A percentile compares a stretch with the other conserved stretches of the same genome.
Conservation (phyloP, 2,797 vertebrate species). For the Parauchenoglanis ngamensis region DNA sequence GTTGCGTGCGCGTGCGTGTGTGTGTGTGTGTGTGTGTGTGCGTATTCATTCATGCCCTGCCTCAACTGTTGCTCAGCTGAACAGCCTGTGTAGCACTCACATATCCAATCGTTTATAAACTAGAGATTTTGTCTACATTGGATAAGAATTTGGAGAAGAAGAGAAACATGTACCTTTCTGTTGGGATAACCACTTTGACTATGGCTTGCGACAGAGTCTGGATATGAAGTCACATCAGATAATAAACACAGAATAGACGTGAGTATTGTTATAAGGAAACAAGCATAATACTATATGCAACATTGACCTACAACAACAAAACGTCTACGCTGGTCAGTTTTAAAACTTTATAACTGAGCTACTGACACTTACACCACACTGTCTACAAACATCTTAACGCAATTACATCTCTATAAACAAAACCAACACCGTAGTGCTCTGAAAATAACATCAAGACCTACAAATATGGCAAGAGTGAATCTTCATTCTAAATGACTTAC, state of each 20-base stretch:
- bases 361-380: slow-evolving; percentile 25
- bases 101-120: slow-evolving; percentile 77
- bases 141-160: slow-evolving; percentile 97
- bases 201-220: slow-evolving; percentile 99
- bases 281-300: slow-evolving; percentile 98
- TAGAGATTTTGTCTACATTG: slow-evolving; percentile 92
- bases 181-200: slow-evolving; percentile 99
- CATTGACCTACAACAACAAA: slow-evolving; percentile 89
- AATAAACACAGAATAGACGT: slow-evolving; percentile 99
- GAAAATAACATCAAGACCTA: slow-evolving; percentile 37
- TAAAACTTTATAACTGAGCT: slow-evolving; percentile 69
- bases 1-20: neutral
- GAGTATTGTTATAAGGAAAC: slow-evolving; percentile 99
- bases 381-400: slow-evolving; percentile 32
- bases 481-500: slow-evolving; percentile 48
- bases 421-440: slow-evolving; percentile 2
- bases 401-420: slow-evolving; percentile 22
- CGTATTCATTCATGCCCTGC: slow-evolving; percentile 41
- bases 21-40: slow-evolving; percentile 6
- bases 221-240: slow-evolving; percentile 99
- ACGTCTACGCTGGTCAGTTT: slow-evolving; percentile 85
- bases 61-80: slow-evolving; percentile 95
- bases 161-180: slow-evolving; percentile 99
- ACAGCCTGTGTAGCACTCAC: slow-evolving; percentile 80
- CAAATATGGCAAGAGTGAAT: neutral